Base-by-base conservation (phyloP, 2,888 invertebrate species). In the Anoplius nigerrimus region DNA sequence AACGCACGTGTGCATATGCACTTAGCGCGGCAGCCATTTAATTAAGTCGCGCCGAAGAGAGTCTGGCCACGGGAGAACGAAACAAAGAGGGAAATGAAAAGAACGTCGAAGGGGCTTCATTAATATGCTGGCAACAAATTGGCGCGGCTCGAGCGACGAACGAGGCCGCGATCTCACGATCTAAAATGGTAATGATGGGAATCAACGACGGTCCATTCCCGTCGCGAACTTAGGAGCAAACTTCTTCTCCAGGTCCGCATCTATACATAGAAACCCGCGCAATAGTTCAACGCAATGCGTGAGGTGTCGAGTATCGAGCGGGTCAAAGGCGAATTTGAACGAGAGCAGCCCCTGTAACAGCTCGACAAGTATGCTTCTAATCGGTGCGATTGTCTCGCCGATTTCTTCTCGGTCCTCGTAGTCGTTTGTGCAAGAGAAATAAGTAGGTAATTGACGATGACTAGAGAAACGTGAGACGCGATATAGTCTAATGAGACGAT, bases 101-200 rank as follows among this genome's bases (percentile, higher is more conserved):
- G 16, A 53, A 53, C 15, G 27, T 20, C 27, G 18, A 52, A 8
- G 34, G 11, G 11, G 34, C 6, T 3, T 34, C 34, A 34, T 34
- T 34, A 34, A 34, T 34, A 34, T 34, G 34, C 34, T 6, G 11
- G 34, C 11, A 34, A 34, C 34, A 34, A 34, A 34, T 34, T 34
- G 15, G 4, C 51, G 22, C 58, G 51, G 51, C 54, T 66, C 65
- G 66, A n/a, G 65, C 73, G 72, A 67, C 62, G 59, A 60, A 59
- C 68, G 63, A 75, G 80, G 74, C 82, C 85, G 66, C 81, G 77
- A 85, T 85, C 85, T 85, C 85, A 86, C 85, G 86, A 86, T 85
- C 83, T 78, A 63, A 81, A 84, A 86, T 82, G 78, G 78, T 83
- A 85, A 86, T 80, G 77, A 80, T 83, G 82, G 71, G 81, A 82